A percentile compares a stretch with the other conserved stretches of the same genome.
These are phyloP conservation scores for Corythaixoides concolor DNA, from an alignment of 2,113 vertebrate species.

Conservation along the genomic window DNA sequence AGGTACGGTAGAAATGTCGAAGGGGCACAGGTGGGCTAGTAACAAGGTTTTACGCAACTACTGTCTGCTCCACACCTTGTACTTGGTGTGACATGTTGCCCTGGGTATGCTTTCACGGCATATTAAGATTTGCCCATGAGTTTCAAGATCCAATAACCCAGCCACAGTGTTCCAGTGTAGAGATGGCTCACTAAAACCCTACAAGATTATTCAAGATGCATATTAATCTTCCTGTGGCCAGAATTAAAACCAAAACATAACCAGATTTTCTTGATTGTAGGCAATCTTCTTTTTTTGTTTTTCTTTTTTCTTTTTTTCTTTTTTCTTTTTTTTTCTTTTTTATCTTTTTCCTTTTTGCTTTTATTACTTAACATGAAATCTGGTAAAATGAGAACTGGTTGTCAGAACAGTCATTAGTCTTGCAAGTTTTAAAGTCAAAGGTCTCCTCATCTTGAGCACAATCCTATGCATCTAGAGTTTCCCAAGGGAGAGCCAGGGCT, in stretches of 20 bases:
- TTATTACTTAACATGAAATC: neutral
- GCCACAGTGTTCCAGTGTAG: neutral
- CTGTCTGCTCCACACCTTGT: rapidly evolving
- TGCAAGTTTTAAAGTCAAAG: neutral
- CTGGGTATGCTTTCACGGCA: neutral
- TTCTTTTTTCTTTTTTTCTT: neutral
- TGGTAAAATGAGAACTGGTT: neutral
- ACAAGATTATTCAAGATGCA: neutral
- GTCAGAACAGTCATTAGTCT: neutral
- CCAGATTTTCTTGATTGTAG: neutral
- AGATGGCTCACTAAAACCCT: neutral
- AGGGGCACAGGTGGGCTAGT: neutral
- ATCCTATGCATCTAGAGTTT: neutral
- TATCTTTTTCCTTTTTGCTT: neutral
- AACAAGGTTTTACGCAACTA: neutral
- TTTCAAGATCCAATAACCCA: neutral
- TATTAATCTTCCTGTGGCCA: neutral
- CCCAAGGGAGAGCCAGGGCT: neutral
- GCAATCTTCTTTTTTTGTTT: too few relatives aligned
- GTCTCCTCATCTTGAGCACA: neutral
- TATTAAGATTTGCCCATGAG: neutral
- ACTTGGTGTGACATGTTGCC: neutral
- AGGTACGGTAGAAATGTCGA: neutral
- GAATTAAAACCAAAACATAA: neutral
- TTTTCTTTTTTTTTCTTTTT: neutral